A percentile compares a stretch with the other conserved stretches of the same genome.
These are phyloP conservation scores for Liodrosophila aerea DNA, from an alignment of 2,888 invertebrate genomes.

Conservation along the genomic window DNA sequence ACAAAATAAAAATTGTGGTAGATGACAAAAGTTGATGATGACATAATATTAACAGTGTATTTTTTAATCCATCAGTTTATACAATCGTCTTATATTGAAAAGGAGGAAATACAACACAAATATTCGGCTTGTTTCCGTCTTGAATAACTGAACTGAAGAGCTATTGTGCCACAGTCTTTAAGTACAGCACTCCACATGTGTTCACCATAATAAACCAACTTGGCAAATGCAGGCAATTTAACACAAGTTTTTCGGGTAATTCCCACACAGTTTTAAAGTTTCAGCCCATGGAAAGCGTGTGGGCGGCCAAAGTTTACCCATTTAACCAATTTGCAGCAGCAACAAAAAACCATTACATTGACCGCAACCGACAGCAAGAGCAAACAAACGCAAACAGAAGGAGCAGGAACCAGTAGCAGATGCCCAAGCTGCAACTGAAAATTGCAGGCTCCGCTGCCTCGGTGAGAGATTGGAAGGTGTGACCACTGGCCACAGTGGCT, in stretches of 20 bases:
- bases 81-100: too few relatives aligned
- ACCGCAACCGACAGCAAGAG: conserved; percentile 53
- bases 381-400: conserved; percentile 25
- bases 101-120: too few relatives aligned
- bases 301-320: conserved; percentile 55
- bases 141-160: too few relatives aligned
- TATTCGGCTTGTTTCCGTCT: too few relatives aligned
- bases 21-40: conserved; percentile 1
- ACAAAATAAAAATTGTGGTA: neutral
- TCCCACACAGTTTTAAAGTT: conserved; percentile 43
- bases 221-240: conserved; percentile 25
- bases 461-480: neutral
- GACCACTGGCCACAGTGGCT: conserved; percentile 20
- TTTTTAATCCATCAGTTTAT: too few relatives aligned
- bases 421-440: neutral
- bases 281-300: conserved; percentile 26
- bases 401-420: conserved; percentile 16
- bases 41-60: too few relatives aligned
- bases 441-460: neutral
- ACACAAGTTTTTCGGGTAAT: conserved; percentile 19
- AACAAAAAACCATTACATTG: conserved; percentile 53
- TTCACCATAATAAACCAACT: conserved; percentile 13
- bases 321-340: conserved; percentile 61
- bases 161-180: too few relatives aligned
- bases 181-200: neutral